Evolutionary conservation across 2,888 invertebrate genomes (phyloP), one percentile per base, ranked within the genome.

Genomic region (Entomobrya multifasciata): DNA sequence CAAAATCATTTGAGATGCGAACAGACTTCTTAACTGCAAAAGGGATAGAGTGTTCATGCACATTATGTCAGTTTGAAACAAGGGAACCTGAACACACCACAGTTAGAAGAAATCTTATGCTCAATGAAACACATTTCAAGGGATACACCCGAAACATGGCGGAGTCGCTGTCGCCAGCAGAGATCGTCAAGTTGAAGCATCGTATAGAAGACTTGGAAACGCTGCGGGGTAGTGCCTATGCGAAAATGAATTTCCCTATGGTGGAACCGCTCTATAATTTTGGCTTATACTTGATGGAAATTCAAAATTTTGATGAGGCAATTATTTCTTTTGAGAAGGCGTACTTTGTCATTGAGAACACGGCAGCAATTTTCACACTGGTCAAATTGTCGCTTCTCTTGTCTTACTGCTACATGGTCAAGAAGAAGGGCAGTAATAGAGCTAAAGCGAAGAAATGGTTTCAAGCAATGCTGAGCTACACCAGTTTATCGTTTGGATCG

Each of bases 161-260:
- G 15, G 20, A 47, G 22, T 57, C 49, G 0, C 15, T 22, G 4
- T 36, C 27, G 15, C 0, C 1, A 5, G 17, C 4, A 3, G 80
- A 85, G 49, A 0, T 62, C n/a, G 25, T 41, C 6, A 17, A 67
- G n/a, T 11, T 77, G 0, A 72, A 81, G 8, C 30, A 25, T 17
- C 67, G 49, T 17, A 47, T 88, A 4, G 85, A 88, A 41, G 81
- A 88, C 17, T 25, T 88, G 52, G 74, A 55, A 15, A 44, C 44
- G 1, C 13, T 85, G 6, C 80, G 87, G 13, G n/a, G n/a, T n/a
- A 81, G 77, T 17, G 76, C 81, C 0, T 70, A 41, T 49, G 41
- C 87, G 8, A 85, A 77, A 20, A 67, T 88, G 13, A 85, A 88
- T 15, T 76, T 88, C n/a, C 85, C 76, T 20, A 65, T 85, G 8